Conservation (phyloP, 2,797 vertebrate genomes). For the Cyprinella venusta region DNA sequence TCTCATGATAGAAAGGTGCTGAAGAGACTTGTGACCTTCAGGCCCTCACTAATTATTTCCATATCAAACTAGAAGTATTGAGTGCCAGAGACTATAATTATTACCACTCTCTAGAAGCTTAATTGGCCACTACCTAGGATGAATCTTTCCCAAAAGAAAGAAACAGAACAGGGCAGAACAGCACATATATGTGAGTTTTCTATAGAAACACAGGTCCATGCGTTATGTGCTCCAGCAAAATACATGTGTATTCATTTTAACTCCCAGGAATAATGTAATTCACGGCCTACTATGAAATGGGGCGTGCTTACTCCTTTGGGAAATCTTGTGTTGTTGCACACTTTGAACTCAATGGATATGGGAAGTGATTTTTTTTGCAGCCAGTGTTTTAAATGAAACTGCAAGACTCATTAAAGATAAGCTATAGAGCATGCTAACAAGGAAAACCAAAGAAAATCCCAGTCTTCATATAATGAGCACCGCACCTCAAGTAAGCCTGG, state of each 20-base stretch:
- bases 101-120: slow-evolving; percentile 69
- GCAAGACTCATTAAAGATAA: slow-evolving; percentile 50
- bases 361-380: slow-evolving; percentile 47
- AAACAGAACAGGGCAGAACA: slow-evolving; percentile 53
- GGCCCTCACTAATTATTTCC: slow-evolving; percentile 69
- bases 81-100: slow-evolving; percentile 63
- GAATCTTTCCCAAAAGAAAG: slow-evolving; percentile 42
- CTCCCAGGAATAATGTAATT: slow-evolving; percentile 41
- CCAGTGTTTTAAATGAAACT: slow-evolving; percentile 54
- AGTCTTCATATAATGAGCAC: slow-evolving; percentile 47
- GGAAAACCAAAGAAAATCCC: slow-evolving; percentile 50
- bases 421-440: slow-evolving; percentile 58
- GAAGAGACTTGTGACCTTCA: slow-evolving; percentile 68
- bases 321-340: slow-evolving; percentile 36
- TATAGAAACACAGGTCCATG: slow-evolving; percentile 33
- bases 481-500: slow-evolving; percentile 31
- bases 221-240: neutral
- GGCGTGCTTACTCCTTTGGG: slow-evolving; percentile 31
- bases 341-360: slow-evolving; percentile 30
- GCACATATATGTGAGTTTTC: no score
- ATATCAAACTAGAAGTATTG: slow-evolving; percentile 68
- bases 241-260: slow-evolving; percentile 5
- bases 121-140: slow-evolving; percentile 63
- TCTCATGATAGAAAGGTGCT: slow-evolving; percentile 56
- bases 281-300: slow-evolving; percentile 23